Conservation (phyloP, 2,888 invertebrate genomes). For the Amphipyra berbera region DNA sequence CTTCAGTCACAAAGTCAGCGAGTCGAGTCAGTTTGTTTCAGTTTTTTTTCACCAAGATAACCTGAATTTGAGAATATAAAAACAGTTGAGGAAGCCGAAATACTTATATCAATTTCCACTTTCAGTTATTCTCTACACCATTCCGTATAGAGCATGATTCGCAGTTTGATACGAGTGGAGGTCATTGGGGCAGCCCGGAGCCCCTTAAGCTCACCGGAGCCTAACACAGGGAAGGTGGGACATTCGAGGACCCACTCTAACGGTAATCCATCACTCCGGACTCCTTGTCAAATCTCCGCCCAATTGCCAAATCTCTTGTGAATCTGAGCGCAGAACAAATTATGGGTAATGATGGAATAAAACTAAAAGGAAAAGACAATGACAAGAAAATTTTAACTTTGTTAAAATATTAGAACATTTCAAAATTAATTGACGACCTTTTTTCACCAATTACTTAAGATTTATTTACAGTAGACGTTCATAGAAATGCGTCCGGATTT, state of each 20-base stretch:
- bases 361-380: neutral
- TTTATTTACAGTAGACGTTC: too few relatives aligned
- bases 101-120: too few relatives aligned
- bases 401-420: too few relatives aligned
- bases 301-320: conserved; percentile 29
- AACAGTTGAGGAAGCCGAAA: too few relatives aligned
- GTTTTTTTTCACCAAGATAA: too few relatives aligned
- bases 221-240: conserved; percentile 33
- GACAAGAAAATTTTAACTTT: neutral
- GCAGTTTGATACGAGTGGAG: conserved; percentile 4
- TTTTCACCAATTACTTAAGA: too few relatives aligned
- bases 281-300: conserved; percentile 25
- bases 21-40: too few relatives aligned
- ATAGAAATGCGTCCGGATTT: too few relatives aligned
- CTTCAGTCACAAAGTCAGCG: too few relatives aligned
- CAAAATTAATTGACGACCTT: too few relatives aligned
- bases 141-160: neutral
- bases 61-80: too few relatives aligned
- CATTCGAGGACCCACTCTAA: conserved; percentile 20
- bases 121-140: too few relatives aligned
- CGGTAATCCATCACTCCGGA: conserved; percentile 40
- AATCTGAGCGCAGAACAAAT: conserved; percentile 34
- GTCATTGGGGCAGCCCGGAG: conserved; percentile 15
- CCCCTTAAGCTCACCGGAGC: conserved; percentile 13
- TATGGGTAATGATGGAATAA: neutral